Evolutionary conservation across 2,888 invertebrate species (phyloP).

Genomic region (Meganola albula): DNA sequence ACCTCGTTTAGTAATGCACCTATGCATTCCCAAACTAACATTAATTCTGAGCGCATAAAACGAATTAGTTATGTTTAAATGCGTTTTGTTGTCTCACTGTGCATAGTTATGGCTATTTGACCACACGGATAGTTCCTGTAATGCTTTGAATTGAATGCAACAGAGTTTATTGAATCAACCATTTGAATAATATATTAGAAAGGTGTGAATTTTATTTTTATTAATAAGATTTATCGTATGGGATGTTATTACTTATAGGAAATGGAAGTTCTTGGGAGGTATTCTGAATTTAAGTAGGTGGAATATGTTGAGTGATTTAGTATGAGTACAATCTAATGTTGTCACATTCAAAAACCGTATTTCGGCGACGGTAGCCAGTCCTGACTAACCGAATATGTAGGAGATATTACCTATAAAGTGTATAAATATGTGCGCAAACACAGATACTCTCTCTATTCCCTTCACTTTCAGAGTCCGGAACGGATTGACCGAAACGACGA

Average conservation of each 20-base stretch:
- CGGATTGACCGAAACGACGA: too few species aligned
- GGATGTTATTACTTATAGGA: neutral
- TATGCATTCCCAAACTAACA: slow-evolving; percentile 32
- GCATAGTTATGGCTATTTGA: slow-evolving; percentile 55
- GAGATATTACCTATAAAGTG: too few species aligned
- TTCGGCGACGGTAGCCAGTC: too few species aligned
- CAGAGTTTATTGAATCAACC: slow-evolving; percentile 49
- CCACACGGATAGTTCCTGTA: slow-evolving; percentile 62
- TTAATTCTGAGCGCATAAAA: slow-evolving; percentile 41
- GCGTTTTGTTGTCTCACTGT: slow-evolving; percentile 32
- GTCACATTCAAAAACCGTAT: too few species aligned
- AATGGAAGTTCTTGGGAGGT: neutral
- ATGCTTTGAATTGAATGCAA: slow-evolving; percentile 51
- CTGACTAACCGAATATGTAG: too few species aligned
- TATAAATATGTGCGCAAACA: too few species aligned
- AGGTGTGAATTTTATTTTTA: slow-evolving; percentile 28
- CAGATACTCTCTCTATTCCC: too few species aligned
- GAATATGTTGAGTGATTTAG: neutral
- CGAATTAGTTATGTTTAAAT: slow-evolving; percentile 62
- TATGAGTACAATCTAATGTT: too few species aligned
- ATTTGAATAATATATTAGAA: slow-evolving; percentile 48
- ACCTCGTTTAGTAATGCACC: slow-evolving; percentile 32
- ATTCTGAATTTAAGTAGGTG: neutral
- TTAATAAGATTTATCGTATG: slow-evolving; percentile 7
- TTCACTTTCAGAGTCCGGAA: too few species aligned